A percentile compares a stretch with the other conserved stretches of the same genome.
Conservation (phyloP, 2,797 vertebrate genomes). For the Lindbergichthys nudifrons region DNA sequence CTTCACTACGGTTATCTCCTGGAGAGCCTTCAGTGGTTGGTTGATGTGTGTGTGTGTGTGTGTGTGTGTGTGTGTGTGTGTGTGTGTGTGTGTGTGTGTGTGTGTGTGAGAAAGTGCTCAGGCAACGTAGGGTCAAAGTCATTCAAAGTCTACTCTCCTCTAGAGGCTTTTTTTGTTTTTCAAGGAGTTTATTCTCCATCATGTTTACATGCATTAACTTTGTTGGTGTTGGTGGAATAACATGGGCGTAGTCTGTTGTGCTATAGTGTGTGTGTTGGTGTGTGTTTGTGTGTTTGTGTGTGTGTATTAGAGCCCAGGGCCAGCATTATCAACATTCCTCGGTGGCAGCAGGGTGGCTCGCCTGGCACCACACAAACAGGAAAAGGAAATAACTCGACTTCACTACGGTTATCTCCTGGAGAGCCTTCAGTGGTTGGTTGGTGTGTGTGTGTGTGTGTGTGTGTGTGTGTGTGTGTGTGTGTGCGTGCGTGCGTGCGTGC, state of each 20-base stretch:
- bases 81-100: slow-evolving; percentile 22
- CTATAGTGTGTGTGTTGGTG: slow-evolving; percentile 25
- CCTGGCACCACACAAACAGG: slow-evolving; percentile 77
- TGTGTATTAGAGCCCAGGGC: slow-evolving; percentile 50
- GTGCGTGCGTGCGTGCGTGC: slow-evolving; percentile 22
- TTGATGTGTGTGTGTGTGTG: slow-evolving; percentile 19
- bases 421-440: slow-evolving; percentile 50
- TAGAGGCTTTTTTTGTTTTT: slow-evolving; percentile 66
- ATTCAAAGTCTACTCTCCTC: slow-evolving; percentile 75
- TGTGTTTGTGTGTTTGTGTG: slow-evolving; percentile 23
- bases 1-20: slow-evolving; percentile 67
- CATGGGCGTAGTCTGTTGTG: slow-evolving; percentile 63
- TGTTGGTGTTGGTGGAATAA: slow-evolving; percentile 57
- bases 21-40: slow-evolving; percentile 51
- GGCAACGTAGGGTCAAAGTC: slow-evolving; percentile 77
- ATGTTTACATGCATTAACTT: slow-evolving; percentile 70
- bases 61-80: slow-evolving; percentile 23
- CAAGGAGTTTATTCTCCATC: slow-evolving; percentile 63
- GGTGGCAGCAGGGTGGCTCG: slow-evolving; percentile 71
- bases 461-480: slow-evolving; percentile 16
- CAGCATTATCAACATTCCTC: slow-evolving; percentile 77
- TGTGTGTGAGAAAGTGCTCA: slow-evolving; percentile 33
- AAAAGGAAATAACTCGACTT: slow-evolving; percentile 76
- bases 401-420: slow-evolving; percentile 64
- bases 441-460: slow-evolving; percentile 27